These are phyloP conservation scores for Himalopsyche tibetana DNA, from an alignment of 2,888 invertebrate genomes.

Conservation along the genomic window DNA sequence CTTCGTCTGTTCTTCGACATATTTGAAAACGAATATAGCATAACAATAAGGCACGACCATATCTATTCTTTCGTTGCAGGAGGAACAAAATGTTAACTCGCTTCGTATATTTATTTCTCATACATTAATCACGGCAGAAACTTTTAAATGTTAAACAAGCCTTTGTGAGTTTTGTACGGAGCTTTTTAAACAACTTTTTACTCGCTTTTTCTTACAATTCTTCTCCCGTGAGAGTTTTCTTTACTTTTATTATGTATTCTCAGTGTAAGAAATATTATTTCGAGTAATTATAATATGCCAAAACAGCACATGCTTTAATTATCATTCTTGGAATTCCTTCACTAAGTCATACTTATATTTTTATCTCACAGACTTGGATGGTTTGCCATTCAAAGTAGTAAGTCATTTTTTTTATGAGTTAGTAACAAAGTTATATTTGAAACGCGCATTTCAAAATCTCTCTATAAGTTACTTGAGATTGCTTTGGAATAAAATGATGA, in stretches of 20 bases:
- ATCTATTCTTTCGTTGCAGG: constrained; percentile 23
- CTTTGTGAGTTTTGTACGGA: constrained; percentile 7
- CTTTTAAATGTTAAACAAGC: constrained; percentile 21
- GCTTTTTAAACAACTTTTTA: constrained; percentile 26
- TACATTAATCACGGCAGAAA: constrained; percentile 22
- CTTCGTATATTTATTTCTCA: constrained; percentile 26
- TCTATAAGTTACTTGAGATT: no score
- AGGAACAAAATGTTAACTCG: constrained; percentile 3
- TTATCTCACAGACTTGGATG: no score
- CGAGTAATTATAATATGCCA: not conserved
- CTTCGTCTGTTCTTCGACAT: not conserved
- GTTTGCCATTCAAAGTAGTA: no score
- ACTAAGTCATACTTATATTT: no score
- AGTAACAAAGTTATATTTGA: no score
- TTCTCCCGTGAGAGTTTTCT: not conserved
- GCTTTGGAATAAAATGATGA: no score
- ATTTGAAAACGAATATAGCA: not conserved
- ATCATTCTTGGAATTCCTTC: no score
- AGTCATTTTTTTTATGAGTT: no score
- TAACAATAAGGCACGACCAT: not conserved
- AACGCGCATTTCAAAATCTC: no score
- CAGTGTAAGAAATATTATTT: not conserved
- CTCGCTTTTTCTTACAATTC: not conserved
- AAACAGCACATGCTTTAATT: not conserved
- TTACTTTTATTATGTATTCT: not conserved